Base-by-base conservation (phyloP, 2,113 vertebrate species). In the Motacilla alba region DNA sequence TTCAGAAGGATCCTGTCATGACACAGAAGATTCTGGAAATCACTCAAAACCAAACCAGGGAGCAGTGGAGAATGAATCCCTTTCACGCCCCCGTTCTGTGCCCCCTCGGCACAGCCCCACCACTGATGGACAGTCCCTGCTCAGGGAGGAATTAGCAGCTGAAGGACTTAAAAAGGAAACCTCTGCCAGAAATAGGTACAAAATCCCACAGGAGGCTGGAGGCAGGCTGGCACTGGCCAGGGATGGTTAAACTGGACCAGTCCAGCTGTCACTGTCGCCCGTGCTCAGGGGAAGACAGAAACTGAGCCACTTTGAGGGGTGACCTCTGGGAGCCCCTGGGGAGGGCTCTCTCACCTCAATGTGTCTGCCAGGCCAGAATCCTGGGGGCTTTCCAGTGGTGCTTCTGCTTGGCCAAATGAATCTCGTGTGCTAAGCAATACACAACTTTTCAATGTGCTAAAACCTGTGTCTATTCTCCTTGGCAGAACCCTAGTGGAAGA, bases 371-470 rank as follows among this genome's bases (percentile, higher is more conserved):
- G 23, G 10, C 1, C 20, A 80, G 47, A 39, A 6, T 58, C 7
- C 58, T 6, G 11, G 31, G 13, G 20, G 6, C 8, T 78, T 5
- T 0, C 2, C 7, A 4, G 13, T 5, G 3, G 5, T 49, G 19
- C 13, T 52, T 53, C n/a, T 2, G 1, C 28, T 79, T 46, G 30
- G 31, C 5, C 0, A 0, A 72, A 67, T 7, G 20, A 62, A 75
- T 17, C 20, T 26, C 22, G 13, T 19, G 3, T n/a, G n/a, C 31
- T 53, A 49, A 30, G 22, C 27, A 52, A 58, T 7, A 37, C 10
- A 37, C 12, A 64, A 14, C 4, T 21, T 24, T 70, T 49, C 22
- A 39, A 44, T 21, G 5, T 0, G 0, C 44, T 72, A 72, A 73
- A 76, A 30, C 11, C 19, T 3, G 3, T 15, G 7, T 7, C 22